Percentiles rank a stretch among this genome's conserved stretches.
phyloP scores from a whole-genome alignment of 1,140 invertebrate species.

The Sinonovacula constricta region DNA sequence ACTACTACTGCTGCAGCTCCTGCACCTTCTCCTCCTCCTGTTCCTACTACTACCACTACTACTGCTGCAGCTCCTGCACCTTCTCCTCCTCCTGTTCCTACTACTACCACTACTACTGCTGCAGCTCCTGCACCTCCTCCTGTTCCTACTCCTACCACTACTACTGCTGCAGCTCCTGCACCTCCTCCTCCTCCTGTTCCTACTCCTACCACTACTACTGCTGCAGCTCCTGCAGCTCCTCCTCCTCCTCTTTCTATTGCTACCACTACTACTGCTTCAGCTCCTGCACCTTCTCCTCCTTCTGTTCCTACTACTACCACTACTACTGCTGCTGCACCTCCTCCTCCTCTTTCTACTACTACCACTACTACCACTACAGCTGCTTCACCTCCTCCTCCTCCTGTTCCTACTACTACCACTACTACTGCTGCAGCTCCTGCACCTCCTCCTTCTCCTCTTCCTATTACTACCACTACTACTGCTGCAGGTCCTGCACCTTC shows the following conservation, averaged over 20 bases:
- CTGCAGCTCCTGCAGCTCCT: neutral
- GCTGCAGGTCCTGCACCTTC: neutral
- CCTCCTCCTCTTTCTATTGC: neutral
- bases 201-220: neutral
- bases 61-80: too few relatives aligned
- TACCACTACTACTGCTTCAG: too few relatives aligned
- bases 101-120: neutral
- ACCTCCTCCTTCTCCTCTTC: neutral
- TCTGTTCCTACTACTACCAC: too few relatives aligned
- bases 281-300: too few relatives aligned
- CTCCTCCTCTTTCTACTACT: too few relatives aligned
- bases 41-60: too few relatives aligned
- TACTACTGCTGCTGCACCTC: neutral
- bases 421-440: neutral
- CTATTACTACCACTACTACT: too few relatives aligned
- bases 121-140: neutral
- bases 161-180: neutral
- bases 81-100: too few relatives aligned
- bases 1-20: too few relatives aligned
- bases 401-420: too few relatives aligned
- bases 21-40: slow-evolving; percentile 15
- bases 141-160: neutral
- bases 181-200: neutral
- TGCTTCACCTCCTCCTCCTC: slow-evolving; percentile 17
- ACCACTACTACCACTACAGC: slow-evolving; percentile 2